These are phyloP conservation scores for Pemphigus obesinymphae DNA, from an alignment of 1,140 invertebrate species.

Conservation along the genomic window DNA sequence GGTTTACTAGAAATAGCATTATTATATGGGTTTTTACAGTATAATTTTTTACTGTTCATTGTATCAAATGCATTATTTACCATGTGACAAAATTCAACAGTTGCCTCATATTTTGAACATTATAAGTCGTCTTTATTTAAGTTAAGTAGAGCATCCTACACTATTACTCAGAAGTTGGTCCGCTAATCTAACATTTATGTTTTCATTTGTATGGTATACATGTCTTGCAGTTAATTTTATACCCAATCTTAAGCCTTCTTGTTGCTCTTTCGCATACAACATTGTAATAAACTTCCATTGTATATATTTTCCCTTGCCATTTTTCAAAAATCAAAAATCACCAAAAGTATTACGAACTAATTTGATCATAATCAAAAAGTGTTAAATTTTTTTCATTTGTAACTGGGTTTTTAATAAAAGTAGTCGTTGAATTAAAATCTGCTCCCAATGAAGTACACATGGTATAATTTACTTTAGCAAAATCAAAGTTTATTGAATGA, in stretches of 20 bases:
- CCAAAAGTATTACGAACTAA: neutral
- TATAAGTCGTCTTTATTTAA: neutral
- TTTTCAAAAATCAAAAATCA: neutral
- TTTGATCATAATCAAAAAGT: neutral
- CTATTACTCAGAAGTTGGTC: neutral
- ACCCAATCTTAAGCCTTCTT: neutral
- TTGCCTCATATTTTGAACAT: neutral
- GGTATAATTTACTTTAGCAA: conserved; percentile 45
- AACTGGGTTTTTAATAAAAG: neutral
- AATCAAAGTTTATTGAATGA: conserved; percentile 49
- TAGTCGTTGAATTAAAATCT: neutral
- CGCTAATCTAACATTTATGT: neutral
- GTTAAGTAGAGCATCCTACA: neutral
- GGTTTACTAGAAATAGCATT: neutral
- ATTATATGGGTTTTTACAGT: neutral
- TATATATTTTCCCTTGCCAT: neutral
- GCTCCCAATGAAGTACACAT: conserved; percentile 44
- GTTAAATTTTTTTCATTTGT: neutral
- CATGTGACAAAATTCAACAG: neutral
- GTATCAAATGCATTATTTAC: neutral
- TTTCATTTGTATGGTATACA: neutral
- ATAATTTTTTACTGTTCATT: neutral
- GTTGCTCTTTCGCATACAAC: neutral
- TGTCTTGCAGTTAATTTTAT: neutral
- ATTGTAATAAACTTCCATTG: neutral